Conservation (phyloP, 2,113 vertebrate species). For the Muntiacus muntjak region DNA sequence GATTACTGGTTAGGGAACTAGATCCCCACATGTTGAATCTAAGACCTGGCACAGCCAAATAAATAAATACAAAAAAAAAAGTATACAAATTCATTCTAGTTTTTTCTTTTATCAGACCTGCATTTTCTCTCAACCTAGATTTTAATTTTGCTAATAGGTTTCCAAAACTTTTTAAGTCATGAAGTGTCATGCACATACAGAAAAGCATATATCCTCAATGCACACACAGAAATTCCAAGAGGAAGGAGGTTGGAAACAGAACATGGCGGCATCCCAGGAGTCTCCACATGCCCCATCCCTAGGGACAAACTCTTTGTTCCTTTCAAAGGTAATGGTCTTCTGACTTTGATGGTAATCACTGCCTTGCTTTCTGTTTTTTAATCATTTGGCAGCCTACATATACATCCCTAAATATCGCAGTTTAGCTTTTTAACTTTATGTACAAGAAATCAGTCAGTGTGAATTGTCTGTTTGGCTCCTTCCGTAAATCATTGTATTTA, state of each 20-base stretch:
- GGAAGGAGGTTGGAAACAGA: not conserved
- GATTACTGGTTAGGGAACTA: not conserved
- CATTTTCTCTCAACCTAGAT: not conserved
- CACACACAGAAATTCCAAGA: not conserved
- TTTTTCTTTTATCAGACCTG: conserved; percentile 19
- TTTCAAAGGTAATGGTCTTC: not conserved
- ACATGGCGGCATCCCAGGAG: rapidly evolving
- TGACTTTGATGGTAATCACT: not conserved
- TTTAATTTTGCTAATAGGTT: conserved; percentile 21
- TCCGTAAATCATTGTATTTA: not conserved
- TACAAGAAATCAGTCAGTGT: not conserved
- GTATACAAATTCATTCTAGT: not conserved
- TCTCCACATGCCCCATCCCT: not conserved
- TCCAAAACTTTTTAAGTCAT: not conserved
- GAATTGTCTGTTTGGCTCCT: not conserved
- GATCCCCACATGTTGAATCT: not conserved
- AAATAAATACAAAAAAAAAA: not conserved
- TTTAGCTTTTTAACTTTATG: conserved; percentile 3
- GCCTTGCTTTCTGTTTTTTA: not conserved
- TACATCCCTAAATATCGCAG: not conserved
- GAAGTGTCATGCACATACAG: not conserved
- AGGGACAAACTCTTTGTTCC: not conserved
- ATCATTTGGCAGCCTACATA: not conserved
- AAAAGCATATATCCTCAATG: not conserved
- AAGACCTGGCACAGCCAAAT: not conserved